phyloP scores from a whole-genome alignment of 2,888 invertebrate genomes.

The Blera fallax region DNA sequence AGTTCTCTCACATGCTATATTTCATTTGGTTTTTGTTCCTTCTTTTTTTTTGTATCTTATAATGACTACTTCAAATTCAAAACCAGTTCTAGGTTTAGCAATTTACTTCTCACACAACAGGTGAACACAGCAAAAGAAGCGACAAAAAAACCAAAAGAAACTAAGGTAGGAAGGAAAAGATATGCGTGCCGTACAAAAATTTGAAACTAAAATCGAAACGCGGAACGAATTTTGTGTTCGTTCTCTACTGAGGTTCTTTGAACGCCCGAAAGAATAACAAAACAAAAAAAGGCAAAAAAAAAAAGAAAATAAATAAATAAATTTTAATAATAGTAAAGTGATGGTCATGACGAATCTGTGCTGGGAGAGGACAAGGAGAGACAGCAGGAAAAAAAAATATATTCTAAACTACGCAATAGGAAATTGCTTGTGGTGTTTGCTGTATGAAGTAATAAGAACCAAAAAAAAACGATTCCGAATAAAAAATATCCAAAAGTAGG shows the following conservation, averaged over 20 bases:
- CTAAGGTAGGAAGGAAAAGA: conserved; percentile 26
- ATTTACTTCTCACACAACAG: conserved; percentile 46
- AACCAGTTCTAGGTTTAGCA: conserved; percentile 53
- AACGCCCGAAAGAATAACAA: conserved; percentile 22
- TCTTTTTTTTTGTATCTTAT: conserved; percentile 4
- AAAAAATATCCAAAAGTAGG: not conserved
- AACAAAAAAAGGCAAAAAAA: not conserved
- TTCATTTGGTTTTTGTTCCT: not conserved
- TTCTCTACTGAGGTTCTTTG: conserved; percentile 31
- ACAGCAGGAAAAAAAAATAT: not conserved
- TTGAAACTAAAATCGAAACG: conserved; percentile 38
- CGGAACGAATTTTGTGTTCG: conserved; percentile 40
- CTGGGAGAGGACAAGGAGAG: not conserved
- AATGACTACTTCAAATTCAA: conserved; percentile 49
- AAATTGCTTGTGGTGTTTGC: not conserved
- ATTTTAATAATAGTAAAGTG: conserved; percentile 25
- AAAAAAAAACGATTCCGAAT: not conserved
- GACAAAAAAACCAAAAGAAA: not conserved
- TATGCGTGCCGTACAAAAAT: conserved; percentile 17
- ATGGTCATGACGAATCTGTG: conserved; percentile 27
- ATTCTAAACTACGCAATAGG: conserved; percentile 14
- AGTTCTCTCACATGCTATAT: conserved; percentile 37
- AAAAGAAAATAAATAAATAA: not conserved
- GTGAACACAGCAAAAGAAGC: conserved; percentile 37
- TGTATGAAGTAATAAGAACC: not conserved